Evolutionary conservation across 2,797 vertebrate species (phyloP).

Genomic region (Hipposideros larvatus): DNA sequence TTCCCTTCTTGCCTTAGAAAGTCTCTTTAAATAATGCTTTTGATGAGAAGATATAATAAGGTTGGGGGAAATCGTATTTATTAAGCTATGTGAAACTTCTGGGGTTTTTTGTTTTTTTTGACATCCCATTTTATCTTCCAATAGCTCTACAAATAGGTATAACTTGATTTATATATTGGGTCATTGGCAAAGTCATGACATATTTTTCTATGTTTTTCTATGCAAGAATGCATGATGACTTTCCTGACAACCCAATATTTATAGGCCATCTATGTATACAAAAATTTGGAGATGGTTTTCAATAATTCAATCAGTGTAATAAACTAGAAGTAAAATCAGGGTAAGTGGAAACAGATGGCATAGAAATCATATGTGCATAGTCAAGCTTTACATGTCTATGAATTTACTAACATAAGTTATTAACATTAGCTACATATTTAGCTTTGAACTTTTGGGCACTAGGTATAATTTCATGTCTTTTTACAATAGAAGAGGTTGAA

Average conservation of each 20-base stretch:
- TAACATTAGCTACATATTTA: conserved; percentile 14
- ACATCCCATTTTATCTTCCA: conserved; percentile 12
- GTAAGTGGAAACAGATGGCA: background rate
- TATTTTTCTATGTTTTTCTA: too few species aligned
- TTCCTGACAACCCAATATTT: too few species aligned
- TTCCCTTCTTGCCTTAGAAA: background rate
- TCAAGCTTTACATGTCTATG: background rate
- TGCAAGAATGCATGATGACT: too few species aligned
- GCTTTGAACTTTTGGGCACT: background rate
- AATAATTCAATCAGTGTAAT: background rate
- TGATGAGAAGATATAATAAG: background rate
- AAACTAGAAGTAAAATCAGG: background rate
- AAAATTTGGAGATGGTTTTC: background rate
- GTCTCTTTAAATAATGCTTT: background rate
- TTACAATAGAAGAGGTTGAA: background rate
- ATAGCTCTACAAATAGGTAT: background rate
- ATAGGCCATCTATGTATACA: background rate
- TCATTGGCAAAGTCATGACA: too few species aligned
- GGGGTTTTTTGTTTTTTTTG: background rate
- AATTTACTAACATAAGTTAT: background rate
- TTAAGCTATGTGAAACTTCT: background rate
- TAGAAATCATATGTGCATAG: background rate
- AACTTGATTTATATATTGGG: background rate
- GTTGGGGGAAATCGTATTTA: background rate
- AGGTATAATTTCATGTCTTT: background rate